Conservation (phyloP, 2,888 invertebrate species). For the Sipha maydis region DNA sequence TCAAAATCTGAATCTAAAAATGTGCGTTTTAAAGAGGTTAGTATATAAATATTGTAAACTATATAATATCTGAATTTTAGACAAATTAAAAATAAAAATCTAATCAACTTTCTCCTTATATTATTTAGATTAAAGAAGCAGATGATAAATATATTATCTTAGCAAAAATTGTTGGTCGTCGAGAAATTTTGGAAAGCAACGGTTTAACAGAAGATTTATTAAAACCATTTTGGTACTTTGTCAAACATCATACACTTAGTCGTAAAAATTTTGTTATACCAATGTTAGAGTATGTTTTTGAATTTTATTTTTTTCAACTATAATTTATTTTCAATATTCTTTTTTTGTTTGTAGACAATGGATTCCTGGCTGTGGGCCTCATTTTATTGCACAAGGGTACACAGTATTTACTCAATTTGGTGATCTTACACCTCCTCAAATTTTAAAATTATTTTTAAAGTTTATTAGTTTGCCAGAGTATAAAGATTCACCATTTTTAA, state of each 20-base stretch:
- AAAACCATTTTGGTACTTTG: constrained; percentile 56
- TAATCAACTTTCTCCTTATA: neutral
- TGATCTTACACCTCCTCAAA: constrained; percentile 50
- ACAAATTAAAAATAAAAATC: neutral
- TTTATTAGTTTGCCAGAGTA: constrained; percentile 46
- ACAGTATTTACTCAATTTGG: constrained; percentile 58
- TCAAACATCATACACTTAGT: constrained; percentile 55
- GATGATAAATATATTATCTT: constrained; percentile 42
- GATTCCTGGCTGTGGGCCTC: constrained; percentile 59
- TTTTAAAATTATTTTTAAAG: constrained; percentile 42
- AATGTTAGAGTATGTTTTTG: constrained; percentile 45
- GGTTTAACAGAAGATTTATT: constrained; percentile 54
- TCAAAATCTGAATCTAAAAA: constrained; percentile 28
- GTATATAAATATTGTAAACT: neutral
- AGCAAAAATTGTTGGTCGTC: constrained; percentile 36
- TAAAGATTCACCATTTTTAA: constrained; percentile 56
- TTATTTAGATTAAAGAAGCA: constrained; percentile 37
- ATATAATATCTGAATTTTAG: neutral
- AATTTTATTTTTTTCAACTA: neutral
- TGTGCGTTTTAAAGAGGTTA: constrained; percentile 38
- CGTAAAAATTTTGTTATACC: constrained; percentile 59
- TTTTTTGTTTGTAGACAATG: constrained; percentile 42
- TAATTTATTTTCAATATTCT: neutral
- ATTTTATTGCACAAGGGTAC: constrained; percentile 52
- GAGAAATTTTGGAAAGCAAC: neutral